Evolutionary conservation across 1,140 invertebrate species (phyloP), one percentile per base, ranked within the genome.

Genomic region (Cephus cinctus): DNA sequence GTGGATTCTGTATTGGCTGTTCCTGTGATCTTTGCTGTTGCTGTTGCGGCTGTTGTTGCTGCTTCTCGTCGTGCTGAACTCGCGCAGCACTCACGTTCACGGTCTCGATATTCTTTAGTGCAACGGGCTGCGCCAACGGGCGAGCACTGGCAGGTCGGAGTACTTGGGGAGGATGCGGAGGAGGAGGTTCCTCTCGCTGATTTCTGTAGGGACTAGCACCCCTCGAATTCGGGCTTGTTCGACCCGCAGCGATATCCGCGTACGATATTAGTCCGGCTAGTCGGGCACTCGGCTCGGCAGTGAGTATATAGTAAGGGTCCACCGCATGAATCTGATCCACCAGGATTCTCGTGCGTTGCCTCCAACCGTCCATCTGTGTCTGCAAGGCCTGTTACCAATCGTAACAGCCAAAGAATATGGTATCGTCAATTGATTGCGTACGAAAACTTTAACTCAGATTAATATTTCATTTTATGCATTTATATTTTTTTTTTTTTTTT

Each of bases 361-460:
- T 79, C 76, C 76, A 78, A 75, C 79, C 78, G 73, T 85, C 83
- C 73, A 83, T 78, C 73, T 77, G 76, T 73, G 73, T 69, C 73
- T 78, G 82, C 71, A 83, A 78, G 74, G 86, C 85, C 87, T 90
- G 84, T 83, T 82, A 80, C 78, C 80, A 78, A 80, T 81, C 56
- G 57, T 41, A 57, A 63, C 59, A 63, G 59, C 65, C 57, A 71
- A 68, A 59, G 61, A 67, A 67, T 50, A 67, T 55, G 56, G 61
- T 54, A 54, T 60, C 51, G 57, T 67, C 58, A 68, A 63, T 65
- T 61, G 38, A 50, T 59, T 46, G n/a, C n/a, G n/a, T n/a, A n/a
- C n/a, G n/a, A n/a, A n/a, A n/a, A n/a, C n/a, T n/a, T n/a, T n/a
- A n/a, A n/a, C n/a, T n/a, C n/a, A n/a, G n/a, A n/a, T n/a, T n/a